Conservation (phyloP, 2,888 invertebrate genomes). For the Melinaea menophilus region DNA sequence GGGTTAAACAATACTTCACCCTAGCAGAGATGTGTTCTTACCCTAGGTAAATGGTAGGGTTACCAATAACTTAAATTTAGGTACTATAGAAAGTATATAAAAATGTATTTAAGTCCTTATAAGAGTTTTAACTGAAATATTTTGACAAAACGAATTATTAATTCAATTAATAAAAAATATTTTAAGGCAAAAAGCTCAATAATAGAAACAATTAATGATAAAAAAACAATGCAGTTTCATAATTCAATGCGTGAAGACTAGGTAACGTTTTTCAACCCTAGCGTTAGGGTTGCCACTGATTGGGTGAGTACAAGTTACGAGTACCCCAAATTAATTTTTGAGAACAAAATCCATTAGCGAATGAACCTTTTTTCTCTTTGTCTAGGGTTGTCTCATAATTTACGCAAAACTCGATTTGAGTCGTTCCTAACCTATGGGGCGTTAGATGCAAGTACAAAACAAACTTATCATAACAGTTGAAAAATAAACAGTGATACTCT, state of each 20-base stretch:
- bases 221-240: too few species aligned
- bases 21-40: constrained; percentile 63
- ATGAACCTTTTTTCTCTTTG: constrained; percentile 69
- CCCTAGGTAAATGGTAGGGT: constrained; percentile 46
- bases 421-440: constrained; percentile 72
- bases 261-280: constrained; percentile 37
- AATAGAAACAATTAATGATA: too few species aligned
- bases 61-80: constrained; percentile 19
- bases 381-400: constrained; percentile 74
- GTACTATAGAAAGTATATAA: neutral
- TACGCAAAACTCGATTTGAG: constrained; percentile 71
- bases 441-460: constrained; percentile 53
- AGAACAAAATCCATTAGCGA: constrained; percentile 77
- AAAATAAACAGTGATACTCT: constrained; percentile 27
- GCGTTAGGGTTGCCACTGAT: constrained; percentile 51
- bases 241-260: neutral
- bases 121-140: neutral
- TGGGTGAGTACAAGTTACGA: constrained; percentile 67
- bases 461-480: constrained; percentile 19
- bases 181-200: too few species aligned
- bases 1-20: constrained; percentile 73
- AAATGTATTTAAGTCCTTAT: neutral
- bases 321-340: constrained; percentile 76
- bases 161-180: too few species aligned
- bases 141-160: neutral